These are phyloP conservation scores for Romanogobio albipinnatus DNA, from an alignment of 2,113 vertebrate genomes.

Conservation along the genomic window DNA sequence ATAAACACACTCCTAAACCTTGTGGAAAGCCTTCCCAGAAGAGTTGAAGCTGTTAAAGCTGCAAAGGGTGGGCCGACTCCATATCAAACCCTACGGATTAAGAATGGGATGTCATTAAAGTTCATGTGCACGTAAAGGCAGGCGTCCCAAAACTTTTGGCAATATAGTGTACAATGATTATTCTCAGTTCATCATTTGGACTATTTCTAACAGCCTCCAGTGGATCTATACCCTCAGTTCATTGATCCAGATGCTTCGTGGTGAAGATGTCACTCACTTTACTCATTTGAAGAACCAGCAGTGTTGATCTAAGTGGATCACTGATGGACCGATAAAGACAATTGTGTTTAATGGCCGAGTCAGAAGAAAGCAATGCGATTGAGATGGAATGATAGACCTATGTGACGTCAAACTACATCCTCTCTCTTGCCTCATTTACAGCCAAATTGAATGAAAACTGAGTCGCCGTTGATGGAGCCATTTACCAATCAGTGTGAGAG, in stretches of 20 bases:
- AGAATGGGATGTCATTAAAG: too few species aligned
- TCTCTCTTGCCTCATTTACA: not conserved
- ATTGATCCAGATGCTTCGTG: constrained; percentile 1
- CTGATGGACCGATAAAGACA: constrained; percentile 38
- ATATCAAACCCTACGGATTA: too few species aligned
- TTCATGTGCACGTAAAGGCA: too few species aligned
- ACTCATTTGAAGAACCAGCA: not conserved
- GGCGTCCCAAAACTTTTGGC: too few species aligned
- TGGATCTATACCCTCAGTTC: not conserved
- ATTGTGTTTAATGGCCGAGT: constrained; percentile 27
- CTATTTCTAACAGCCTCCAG: not conserved
- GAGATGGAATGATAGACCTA: not conserved
- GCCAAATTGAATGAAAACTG: not conserved
- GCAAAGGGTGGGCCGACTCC: too few species aligned
- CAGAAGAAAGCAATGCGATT: not conserved
- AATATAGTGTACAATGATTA: not conserved
- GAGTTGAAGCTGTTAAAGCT: too few species aligned
- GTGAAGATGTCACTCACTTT: constrained; percentile 12
- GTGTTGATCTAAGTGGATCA: constrained; percentile 22
- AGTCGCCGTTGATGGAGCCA: not conserved
- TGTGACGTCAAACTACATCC: constrained; percentile 3
- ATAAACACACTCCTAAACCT: too few species aligned
- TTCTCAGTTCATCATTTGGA: not conserved
- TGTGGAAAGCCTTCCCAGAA: too few species aligned
- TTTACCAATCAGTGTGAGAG: not conserved